A percentile compares a stretch with the other conserved stretches of the same genome.
These are phyloP conservation scores for Drosophila neonasuta DNA, from an alignment of 2,888 invertebrate genomes.

Conservation along the genomic window DNA sequence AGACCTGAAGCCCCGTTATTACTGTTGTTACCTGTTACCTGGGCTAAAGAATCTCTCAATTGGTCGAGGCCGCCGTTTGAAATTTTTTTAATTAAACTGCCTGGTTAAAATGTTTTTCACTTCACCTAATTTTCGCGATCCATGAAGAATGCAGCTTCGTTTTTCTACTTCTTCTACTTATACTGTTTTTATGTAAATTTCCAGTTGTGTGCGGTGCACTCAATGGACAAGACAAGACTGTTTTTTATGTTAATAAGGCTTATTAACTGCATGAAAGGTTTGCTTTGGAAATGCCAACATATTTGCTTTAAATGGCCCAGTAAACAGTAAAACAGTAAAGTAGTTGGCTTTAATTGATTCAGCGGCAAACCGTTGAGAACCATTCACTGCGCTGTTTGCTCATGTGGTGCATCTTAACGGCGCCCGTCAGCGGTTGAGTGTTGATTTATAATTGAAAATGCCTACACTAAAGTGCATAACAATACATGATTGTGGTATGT, in stretches of 20 bases:
- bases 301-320: slow-evolving; percentile 66
- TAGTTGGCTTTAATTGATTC: slow-evolving; percentile 72
- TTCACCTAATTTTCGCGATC: slow-evolving; percentile 62
- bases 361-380: slow-evolving; percentile 19
- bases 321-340: slow-evolving; percentile 65
- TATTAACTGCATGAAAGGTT: slow-evolving; percentile 73
- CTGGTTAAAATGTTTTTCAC: slow-evolving; percentile 65
- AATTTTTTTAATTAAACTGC: slow-evolving; percentile 63
- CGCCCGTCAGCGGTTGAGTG: slow-evolving; percentile 17
- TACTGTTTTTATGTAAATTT: slow-evolving; percentile 50
- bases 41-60: slow-evolving; percentile 45
- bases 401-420: slow-evolving; percentile 42
- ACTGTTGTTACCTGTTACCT: slow-evolving; percentile 40
- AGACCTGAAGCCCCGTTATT: slow-evolving; percentile 54
- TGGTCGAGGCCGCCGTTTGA: slow-evolving; percentile 28
- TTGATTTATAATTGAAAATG: slow-evolving; percentile 47
- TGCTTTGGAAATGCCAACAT: slow-evolving; percentile 46
- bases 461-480: slow-evolving; percentile 15
- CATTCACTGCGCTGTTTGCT: slow-evolving; percentile 13
- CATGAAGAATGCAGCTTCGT: slow-evolving; percentile 41
- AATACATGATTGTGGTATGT: slow-evolving; percentile 17
- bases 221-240: slow-evolving; percentile 20
- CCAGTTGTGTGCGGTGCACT: slow-evolving; percentile 19
- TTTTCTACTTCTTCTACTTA: slow-evolving; percentile 1
- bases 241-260: slow-evolving; percentile 55